Evolutionary conservation across 1,140 invertebrate species (phyloP).

Genomic region (Bombus affinis): DNA sequence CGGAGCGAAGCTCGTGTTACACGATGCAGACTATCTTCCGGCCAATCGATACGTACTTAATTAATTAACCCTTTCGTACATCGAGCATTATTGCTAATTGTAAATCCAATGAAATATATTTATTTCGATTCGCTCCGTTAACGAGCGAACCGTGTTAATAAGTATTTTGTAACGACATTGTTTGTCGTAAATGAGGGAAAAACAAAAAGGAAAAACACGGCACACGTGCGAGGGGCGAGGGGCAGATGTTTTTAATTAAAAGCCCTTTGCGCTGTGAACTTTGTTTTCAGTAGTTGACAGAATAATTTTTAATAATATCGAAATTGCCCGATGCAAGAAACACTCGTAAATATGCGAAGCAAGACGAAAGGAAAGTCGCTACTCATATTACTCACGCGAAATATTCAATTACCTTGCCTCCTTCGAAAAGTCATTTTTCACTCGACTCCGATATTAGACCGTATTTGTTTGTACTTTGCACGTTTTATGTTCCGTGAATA

Average conservation of each 20-base stretch:
- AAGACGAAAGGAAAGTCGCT: background rate
- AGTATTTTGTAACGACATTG: background rate
- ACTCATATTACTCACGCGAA: background rate
- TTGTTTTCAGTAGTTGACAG: background rate
- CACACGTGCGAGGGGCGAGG: background rate
- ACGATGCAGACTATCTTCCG: slow-evolving; percentile 62
- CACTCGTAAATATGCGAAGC: background rate
- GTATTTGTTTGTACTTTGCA: background rate
- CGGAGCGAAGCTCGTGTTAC: slow-evolving; percentile 63
- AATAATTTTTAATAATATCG: slow-evolving; percentile 26
- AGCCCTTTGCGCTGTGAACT: background rate
- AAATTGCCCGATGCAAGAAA: background rate
- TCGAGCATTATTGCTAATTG: slow-evolving; percentile 58
- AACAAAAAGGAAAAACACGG: background rate
- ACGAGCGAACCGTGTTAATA: slow-evolving; percentile 12
- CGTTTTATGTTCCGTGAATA: background rate
- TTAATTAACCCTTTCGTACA: slow-evolving; percentile 65
- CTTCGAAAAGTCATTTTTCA: background rate
- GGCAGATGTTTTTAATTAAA: slow-evolving; percentile 35
- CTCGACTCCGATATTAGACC: background rate
- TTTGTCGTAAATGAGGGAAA: background rate
- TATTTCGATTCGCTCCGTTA: background rate
- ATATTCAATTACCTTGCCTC: background rate
- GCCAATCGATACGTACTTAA: slow-evolving; percentile 71
- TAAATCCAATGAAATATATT: slow-evolving; percentile 35